Conservation (phyloP, 64 coral and sea anemone genomes). For the Astreopora myriophthalma region DNA sequence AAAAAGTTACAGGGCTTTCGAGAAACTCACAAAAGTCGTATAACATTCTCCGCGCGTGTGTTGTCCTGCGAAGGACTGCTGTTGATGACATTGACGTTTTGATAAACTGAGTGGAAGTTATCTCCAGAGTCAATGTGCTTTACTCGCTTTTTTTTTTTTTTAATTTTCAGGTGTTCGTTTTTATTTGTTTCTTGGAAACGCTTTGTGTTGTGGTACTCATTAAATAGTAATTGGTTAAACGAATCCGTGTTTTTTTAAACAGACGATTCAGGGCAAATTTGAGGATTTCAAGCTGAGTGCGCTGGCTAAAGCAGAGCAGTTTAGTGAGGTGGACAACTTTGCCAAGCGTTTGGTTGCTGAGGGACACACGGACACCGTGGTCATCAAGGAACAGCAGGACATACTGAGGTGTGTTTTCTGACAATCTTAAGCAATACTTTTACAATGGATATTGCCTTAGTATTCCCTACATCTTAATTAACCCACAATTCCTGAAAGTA, state of each 20-base stretch:
- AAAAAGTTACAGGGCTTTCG: no score
- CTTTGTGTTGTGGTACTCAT: background rate
- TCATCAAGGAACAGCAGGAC: conserved; percentile 94
- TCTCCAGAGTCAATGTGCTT: no score
- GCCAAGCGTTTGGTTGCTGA: conserved; percentile 89
- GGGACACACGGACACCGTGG: conserved; percentile 90
- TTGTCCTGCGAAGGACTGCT: no score
- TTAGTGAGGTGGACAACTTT: conserved; percentile 84
- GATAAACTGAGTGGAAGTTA: no score
- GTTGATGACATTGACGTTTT: no score
- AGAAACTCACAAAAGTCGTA: no score
- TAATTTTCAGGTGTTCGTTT: no score
- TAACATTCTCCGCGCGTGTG: no score
- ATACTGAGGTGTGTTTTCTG: conserved; percentile 72
- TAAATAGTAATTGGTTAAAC: background rate
- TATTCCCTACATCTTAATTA: background rate
- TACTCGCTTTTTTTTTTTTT: no score
- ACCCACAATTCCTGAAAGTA: no score
- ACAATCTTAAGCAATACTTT: no score
- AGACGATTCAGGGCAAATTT: conserved; percentile 90
- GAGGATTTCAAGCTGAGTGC: conserved; percentile 87
- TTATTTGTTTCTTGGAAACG: background rate
- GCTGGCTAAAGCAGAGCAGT: conserved; percentile 71
- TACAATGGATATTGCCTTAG: background rate
- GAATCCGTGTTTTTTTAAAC: background rate